Base-by-base conservation (phyloP, 2,888 invertebrate genomes). In the Heterodera filipjevi region DNA sequence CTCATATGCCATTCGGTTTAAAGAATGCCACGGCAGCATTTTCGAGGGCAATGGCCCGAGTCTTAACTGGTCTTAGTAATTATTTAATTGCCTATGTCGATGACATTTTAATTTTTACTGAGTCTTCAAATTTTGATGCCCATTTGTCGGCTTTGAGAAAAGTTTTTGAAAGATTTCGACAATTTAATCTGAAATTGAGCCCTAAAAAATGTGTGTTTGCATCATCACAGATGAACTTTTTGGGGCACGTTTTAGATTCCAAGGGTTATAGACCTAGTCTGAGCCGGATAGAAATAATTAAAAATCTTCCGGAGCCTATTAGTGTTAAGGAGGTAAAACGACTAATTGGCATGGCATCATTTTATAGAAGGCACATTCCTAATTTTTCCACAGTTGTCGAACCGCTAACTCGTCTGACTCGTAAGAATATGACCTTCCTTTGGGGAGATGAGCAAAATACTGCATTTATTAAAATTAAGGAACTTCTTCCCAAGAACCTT, bases 321-420 rank as follows among this genome's bases (percentile, higher is more conserved):
- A 66, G 53, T 16, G 30, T 74, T 14, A 76, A 72, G 19, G 83
- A 80, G 35, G 70, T 84, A 3, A 70, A 77, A 72, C 33, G 66
- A 16, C 32, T 85, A 19, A 27, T 83, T 6, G 84, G 83, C 14
- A 71, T 80, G 46, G 79, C 75, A 2, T 53, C 75, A 14, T 83
- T 82, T 30, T 85, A 59, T 35, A 19, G 83, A 5, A 44, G 76
- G 59, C 84, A 75, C 49, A 79, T 83, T 19, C 22, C 66, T 0
- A 46, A 80, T 39, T 83, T 84, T 39, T 32, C 82, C 1, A 64
- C 22, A 19, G 71, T 85, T 5, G 59, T 66, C 8, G 83, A 73
- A 30, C 84, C 83, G 0, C 46, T 86, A 10, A 71, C 74, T 32
- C 19, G 70, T 19, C 66, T 86, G 14, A 44, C 77, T 1, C 83